phyloP scores from a whole-genome alignment of 2,113 vertebrate genomes.

The Forbesichthys papilliferus region DNA sequence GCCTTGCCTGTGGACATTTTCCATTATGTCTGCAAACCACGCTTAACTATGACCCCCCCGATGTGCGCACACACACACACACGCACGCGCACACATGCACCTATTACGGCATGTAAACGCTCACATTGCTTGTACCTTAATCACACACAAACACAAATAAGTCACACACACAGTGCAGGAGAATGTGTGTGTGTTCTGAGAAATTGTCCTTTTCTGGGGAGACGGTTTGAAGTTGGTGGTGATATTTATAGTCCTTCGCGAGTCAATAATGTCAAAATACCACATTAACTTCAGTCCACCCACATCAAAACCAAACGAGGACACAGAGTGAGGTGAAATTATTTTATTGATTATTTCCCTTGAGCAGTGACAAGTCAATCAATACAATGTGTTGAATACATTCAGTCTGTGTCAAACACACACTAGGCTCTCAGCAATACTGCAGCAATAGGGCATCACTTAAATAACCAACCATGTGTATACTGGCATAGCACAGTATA shows the following conservation, averaged over 20 bases:
- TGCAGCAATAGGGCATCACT: not conserved
- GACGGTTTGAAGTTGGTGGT: too few species aligned
- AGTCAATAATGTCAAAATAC: not conserved
- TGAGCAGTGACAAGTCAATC: conserved; percentile 12
- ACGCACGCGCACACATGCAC: not conserved
- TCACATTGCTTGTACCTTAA: not conserved
- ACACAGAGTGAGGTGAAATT: conserved; percentile 23
- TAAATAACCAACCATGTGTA: not conserved
- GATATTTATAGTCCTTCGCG: not conserved
- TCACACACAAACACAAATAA: not conserved
- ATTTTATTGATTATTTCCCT: conserved; percentile 55
- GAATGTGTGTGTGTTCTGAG: too few species aligned
- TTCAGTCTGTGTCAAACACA: conserved; percentile 16
- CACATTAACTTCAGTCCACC: too few species aligned
- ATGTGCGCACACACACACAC: not conserved
- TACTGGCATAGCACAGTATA: too few species aligned
- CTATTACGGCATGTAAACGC: too few species aligned
- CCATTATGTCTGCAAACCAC: conserved; percentile 55
- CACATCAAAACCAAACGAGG: not conserved
- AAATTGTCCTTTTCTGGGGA: too few species aligned
- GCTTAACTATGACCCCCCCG: conserved; percentile 45
- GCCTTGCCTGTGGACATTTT: conserved; percentile 55
- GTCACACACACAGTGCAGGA: too few species aligned
- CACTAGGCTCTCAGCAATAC: too few species aligned
- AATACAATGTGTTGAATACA: conserved; percentile 20